Conservation (phyloP, 2,113 vertebrate species). For the Carassius gibelio region DNA sequence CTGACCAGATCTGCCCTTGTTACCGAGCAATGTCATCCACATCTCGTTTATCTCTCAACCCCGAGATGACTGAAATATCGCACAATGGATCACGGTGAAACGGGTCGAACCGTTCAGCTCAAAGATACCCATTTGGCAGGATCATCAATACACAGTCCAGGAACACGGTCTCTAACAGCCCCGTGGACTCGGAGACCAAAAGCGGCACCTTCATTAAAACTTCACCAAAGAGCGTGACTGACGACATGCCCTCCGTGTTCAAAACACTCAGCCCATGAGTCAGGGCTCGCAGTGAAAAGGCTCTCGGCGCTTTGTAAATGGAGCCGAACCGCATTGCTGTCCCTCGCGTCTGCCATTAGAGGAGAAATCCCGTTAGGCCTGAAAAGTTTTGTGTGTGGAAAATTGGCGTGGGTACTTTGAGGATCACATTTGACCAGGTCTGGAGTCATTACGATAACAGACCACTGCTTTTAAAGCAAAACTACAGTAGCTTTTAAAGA, state of each 20-base stretch:
- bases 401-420: slow-evolving; percentile 62
- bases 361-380: slow-evolving; percentile 61
- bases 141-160: neutral
- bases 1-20: neutral
- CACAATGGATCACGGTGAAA: neutral
- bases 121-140: slow-evolving; percentile 13
- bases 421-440: slow-evolving; percentile 64
- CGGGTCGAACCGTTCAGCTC: neutral
- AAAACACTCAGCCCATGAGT: slow-evolving; percentile 50
- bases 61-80: slow-evolving; percentile 3
- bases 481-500: slow-evolving; percentile 31
- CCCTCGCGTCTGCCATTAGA: slow-evolving; percentile 65
- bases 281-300: slow-evolving; percentile 56
- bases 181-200: slow-evolving; percentile 7
- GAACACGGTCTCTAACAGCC: slow-evolving; percentile 23
- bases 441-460: slow-evolving; percentile 66
- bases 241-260: neutral
- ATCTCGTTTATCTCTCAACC: neutral
- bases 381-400: slow-evolving; percentile 59
- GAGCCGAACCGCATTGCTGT: slow-evolving; percentile 59
- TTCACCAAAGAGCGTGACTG: slow-evolving; percentile 39
- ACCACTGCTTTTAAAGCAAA: slow-evolving; percentile 61
- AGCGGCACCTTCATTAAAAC: slow-evolving; percentile 52
- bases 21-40: neutral
- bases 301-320: slow-evolving; percentile 65